A percentile compares a stretch with the other conserved stretches of the same genome.
Evolutionary conservation across 2,888 invertebrate genomes (phyloP).

Genomic region (Drosophila neutralis): DNA sequence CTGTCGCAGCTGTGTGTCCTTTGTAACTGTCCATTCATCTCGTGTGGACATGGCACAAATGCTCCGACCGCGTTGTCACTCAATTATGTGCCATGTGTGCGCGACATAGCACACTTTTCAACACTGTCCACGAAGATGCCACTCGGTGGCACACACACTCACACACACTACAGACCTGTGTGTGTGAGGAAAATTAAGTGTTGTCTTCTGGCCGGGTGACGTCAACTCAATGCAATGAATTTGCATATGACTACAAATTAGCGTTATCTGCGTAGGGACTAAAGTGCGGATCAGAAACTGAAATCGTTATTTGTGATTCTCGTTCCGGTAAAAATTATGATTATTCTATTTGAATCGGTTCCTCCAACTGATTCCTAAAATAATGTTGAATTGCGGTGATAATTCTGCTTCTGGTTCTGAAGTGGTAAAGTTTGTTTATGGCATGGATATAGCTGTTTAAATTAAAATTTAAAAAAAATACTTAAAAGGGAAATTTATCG

Average conservation of each 20-base stretch:
- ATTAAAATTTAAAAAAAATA: neutral
- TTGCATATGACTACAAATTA: slow-evolving; percentile 11
- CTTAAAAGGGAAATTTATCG: neutral
- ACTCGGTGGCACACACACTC: slow-evolving; percentile 4
- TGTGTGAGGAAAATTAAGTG: neutral
- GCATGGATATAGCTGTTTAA: too few species aligned
- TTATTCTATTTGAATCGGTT: neutral
- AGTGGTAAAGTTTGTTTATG: neutral
- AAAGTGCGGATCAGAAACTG: neutral
- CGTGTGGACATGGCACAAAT: slow-evolving; percentile 64
- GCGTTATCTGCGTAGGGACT: neutral
- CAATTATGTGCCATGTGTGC: slow-evolving; percentile 77
- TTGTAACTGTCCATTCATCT: slow-evolving; percentile 11
- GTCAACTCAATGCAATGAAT: slow-evolving; percentile 1
- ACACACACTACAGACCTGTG: neutral
- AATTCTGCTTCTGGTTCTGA: neutral
- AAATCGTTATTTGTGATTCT: neutral
- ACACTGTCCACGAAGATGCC: slow-evolving; percentile 58
- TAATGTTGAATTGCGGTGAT: neutral
- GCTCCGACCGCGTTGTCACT: slow-evolving; percentile 78
- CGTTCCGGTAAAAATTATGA: neutral
- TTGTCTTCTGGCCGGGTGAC: neutral
- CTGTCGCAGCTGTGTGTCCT: neutral
- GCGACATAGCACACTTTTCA: slow-evolving; percentile 73
- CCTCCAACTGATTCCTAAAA: neutral